A percentile compares a stretch with the other conserved stretches of the same genome.
Evolutionary conservation across 2,888 invertebrate genomes (phyloP).

Genomic region (Caenorhabditis doughertyi): DNA sequence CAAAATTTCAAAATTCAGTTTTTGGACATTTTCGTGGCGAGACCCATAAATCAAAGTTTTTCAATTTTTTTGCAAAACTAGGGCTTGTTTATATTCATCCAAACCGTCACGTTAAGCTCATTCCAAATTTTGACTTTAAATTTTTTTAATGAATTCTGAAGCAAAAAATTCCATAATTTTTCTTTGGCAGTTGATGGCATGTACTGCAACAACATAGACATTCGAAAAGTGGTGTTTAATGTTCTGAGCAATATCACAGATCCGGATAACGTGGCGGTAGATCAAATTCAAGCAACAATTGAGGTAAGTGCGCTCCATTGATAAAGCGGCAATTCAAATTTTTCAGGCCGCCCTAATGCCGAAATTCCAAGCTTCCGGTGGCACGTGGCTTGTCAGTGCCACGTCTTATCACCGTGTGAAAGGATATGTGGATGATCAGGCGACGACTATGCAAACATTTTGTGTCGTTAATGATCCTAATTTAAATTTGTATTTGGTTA

Average conservation of each 20-base stretch:
- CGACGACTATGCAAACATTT: constrained; percentile 34
- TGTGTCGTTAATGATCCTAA: constrained; percentile 41
- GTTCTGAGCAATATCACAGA: constrained; percentile 28
- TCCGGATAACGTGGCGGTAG: constrained; percentile 37
- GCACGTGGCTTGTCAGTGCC: constrained; percentile 58
- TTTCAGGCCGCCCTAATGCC: constrained; percentile 43
- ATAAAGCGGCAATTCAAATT: not conserved
- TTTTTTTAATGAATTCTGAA: too few species aligned
- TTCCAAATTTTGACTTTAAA: too few species aligned
- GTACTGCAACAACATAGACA: not conserved
- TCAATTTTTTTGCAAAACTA: too few species aligned
- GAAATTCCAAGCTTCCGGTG: constrained; percentile 35
- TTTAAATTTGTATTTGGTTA: constrained; percentile 25
- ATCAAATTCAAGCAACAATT: constrained; percentile 50
- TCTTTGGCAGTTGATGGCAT: too few species aligned
- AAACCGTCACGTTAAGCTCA: too few species aligned
- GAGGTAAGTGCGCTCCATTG: constrained; percentile 27
- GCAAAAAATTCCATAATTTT: too few species aligned
- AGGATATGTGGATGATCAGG: constrained; percentile 49
- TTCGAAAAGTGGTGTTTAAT: not conserved
- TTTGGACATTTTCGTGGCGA: too few species aligned
- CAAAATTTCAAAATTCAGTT: too few species aligned
- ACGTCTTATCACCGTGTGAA: constrained; percentile 59
- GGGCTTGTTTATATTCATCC: too few species aligned
- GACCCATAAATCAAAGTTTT: not conserved